Evolutionary conservation across 2,113 vertebrate species (phyloP).

Genomic region (Peromyscus leucopus): DNA sequence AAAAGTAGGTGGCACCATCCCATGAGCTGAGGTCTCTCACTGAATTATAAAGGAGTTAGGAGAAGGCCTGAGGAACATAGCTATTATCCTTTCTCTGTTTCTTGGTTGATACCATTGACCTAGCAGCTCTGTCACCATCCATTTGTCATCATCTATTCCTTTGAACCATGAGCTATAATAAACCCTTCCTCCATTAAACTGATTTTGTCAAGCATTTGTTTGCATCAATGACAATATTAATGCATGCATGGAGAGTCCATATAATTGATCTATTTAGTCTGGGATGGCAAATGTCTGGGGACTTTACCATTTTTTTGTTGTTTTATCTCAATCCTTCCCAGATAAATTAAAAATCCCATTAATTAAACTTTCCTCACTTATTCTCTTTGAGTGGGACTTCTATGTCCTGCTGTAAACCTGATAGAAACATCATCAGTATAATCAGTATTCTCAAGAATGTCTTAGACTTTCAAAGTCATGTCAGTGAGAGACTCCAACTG

Average conservation of each 20-base stretch:
- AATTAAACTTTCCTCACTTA: slow-evolving; percentile 37
- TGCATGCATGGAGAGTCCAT: not conserved
- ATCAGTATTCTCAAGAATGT: not conserved
- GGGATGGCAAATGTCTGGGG: not conserved
- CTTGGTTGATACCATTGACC: not conserved
- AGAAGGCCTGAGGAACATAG: not conserved
- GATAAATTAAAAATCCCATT: not conserved
- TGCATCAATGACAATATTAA: not conserved
- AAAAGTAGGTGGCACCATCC: not conserved
- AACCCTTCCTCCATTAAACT: not conserved
- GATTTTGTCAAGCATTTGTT: not conserved
- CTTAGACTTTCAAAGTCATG: slow-evolving; percentile 11
- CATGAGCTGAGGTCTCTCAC: not conserved
- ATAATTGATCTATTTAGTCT: not conserved
- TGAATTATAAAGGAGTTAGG: not conserved
- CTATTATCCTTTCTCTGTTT: not conserved
- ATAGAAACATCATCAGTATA: not conserved
- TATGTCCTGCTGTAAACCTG: not conserved
- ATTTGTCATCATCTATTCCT: not conserved
- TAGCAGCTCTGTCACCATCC: not conserved
- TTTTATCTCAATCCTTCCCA: not conserved
- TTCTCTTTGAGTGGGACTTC: not conserved
- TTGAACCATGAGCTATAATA: not conserved
- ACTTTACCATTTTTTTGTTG: not conserved
- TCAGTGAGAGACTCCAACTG: not conserved